phyloP scores from a whole-genome alignment of 2,888 invertebrate genomes.

The Caenorhabditis sp. region DNA sequence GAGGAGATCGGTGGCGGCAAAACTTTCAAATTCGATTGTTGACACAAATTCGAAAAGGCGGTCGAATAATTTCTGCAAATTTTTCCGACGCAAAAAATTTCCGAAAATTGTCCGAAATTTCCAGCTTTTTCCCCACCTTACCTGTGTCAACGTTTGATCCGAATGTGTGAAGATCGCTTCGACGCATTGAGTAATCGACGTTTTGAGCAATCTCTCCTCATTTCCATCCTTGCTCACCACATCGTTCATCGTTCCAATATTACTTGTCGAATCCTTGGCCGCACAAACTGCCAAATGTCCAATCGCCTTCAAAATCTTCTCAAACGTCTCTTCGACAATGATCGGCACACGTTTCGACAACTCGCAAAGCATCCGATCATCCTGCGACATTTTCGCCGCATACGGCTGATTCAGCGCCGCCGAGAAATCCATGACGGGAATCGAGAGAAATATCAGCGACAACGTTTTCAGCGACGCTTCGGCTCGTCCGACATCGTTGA shows the following conservation, averaged over 20 bases:
- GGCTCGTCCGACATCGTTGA: conserved; percentile 42
- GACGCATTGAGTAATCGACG: not conserved
- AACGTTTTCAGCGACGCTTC: conserved; percentile 17
- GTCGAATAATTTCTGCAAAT: conserved; percentile 23
- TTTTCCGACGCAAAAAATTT: too few relatives aligned
- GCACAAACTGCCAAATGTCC: conserved; percentile 35
- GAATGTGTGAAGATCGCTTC: not conserved
- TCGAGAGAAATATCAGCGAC: conserved; percentile 14
- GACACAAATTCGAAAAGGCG: conserved; percentile 28
- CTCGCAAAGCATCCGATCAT: conserved; percentile 15
- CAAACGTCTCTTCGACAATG: conserved; percentile 13
- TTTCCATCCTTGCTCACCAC: conserved; percentile 10
- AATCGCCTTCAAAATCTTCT: conserved; percentile 17
- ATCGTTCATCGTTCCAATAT: conserved; percentile 25
- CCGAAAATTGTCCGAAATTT: too few relatives aligned
- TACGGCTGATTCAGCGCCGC: conserved; percentile 11
- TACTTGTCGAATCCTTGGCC: conserved; percentile 25
- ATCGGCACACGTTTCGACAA: conserved; percentile 24
- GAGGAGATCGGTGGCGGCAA: conserved; percentile 31
- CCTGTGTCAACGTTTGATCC: not conserved
- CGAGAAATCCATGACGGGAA: conserved; percentile 30
- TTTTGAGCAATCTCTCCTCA: conserved; percentile 16
- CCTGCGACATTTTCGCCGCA: conserved; percentile 10
- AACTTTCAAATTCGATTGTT: conserved; percentile 28
- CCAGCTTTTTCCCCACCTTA: too few relatives aligned